Base-by-base conservation (phyloP, 2,113 vertebrate species). In the Channa maculata region DNA sequence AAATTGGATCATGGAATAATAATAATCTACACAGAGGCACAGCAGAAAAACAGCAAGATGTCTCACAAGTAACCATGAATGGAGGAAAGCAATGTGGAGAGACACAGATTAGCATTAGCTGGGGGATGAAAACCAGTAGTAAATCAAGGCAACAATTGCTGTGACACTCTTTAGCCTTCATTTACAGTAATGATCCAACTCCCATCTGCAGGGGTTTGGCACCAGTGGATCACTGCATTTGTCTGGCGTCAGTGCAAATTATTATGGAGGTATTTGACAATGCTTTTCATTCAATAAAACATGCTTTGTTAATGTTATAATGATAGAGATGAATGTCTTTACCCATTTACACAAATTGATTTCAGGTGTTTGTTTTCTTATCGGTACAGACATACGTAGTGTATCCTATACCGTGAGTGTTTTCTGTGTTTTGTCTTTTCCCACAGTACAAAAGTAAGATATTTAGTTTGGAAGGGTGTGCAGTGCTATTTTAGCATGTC, bases 1-100 rank as follows among this genome's bases (percentile, higher is more conserved):
- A 84, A 80, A 84, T 68, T 64, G 69, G 65, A 88, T 72, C 69
- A 66, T 61, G 36, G n/a, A 41, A 74, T 57, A n/a, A 80, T 70
- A 51, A 69, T 73, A 57, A 63, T 55, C 5, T 48, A 46, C 51
- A 44, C 15, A 34, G 64, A 37, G 1, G 36, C 60, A 67, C 9
- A 0, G 43, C 69, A 38, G n/a, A 53, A 64, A 48, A 48, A 41
- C 43, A 41, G 45, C 12, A 36, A 50, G n/a, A 49, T 52, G 61
- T 13, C 43, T 75, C 14, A 44, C 57, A 38, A 54, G 63, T 36
- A 60, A 15, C 8, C 34, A 41, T 38, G 15, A 55, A 57, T 8
- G 24, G 39, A 61, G 45, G 14, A 61, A 61, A 61, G 24, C 33
- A 71, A 60, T 38, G 4, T 43, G 48, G 5, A 14, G 7, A 45